Conservation (phyloP, 2,888 invertebrate species). For the Acrobasis consociella region DNA sequence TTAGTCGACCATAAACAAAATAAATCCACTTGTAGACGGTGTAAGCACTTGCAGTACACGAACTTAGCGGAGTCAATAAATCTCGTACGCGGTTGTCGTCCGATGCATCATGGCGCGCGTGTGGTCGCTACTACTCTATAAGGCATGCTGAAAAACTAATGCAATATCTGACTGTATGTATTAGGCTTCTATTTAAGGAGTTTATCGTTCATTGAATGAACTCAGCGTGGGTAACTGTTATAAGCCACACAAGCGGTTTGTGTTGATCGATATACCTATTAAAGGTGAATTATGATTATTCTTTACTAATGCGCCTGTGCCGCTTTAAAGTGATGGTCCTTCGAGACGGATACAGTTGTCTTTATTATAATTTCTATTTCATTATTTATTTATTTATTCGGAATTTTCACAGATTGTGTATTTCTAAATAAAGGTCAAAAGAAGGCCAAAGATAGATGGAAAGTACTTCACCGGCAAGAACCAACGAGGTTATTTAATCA, state of each 20-base stretch:
- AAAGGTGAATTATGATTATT: conserved; percentile 5
- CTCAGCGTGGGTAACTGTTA: conserved; percentile 8
- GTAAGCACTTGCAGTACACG: conserved; percentile 23
- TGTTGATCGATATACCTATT: conserved; percentile 13
- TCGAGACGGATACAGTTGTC: conserved; percentile 6
- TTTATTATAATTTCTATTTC: not conserved
- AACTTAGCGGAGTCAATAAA: conserved; percentile 15
- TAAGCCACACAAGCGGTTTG: conserved; percentile 2
- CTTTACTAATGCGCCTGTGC: not conserved
- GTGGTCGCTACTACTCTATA: conserved; percentile 16
- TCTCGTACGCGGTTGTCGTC: conserved; percentile 19
- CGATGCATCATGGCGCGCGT: conserved; percentile 13
- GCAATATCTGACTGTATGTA: conserved; percentile 9
- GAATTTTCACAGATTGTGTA: too few relatives aligned
- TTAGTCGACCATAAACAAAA: conserved; percentile 20
- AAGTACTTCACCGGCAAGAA: too few relatives aligned
- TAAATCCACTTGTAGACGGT: conserved; percentile 20
- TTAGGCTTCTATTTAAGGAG: conserved; percentile 7
- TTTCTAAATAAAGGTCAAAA: too few relatives aligned
- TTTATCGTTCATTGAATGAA: conserved; percentile 17
- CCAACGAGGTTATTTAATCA: too few relatives aligned
- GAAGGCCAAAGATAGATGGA: too few relatives aligned
- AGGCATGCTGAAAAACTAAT: conserved; percentile 17
- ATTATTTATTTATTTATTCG: too few relatives aligned
- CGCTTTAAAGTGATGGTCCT: not conserved